phyloP scores from a whole-genome alignment of 2,113 vertebrate species.

The Heliornis fulica region DNA sequence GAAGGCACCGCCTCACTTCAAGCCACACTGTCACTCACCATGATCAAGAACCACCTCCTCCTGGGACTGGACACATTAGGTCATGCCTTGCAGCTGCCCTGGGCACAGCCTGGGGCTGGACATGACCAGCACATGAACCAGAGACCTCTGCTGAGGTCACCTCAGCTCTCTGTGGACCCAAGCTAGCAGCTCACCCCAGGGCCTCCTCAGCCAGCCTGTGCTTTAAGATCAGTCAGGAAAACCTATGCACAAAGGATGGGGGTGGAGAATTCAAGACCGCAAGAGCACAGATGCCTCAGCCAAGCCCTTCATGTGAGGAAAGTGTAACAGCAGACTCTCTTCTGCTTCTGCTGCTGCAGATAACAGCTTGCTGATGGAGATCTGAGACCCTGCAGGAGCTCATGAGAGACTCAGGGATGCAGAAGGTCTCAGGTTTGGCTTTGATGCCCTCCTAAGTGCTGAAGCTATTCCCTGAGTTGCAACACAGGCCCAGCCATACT shows the following conservation, averaged over 20 bases:
- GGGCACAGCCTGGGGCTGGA: neutral
- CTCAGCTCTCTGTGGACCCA: neutral
- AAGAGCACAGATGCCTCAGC: neutral
- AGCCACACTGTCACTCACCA: neutral
- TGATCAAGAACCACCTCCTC: accelerated
- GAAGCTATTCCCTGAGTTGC: neutral
- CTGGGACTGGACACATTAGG: neutral
- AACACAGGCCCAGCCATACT: neutral
- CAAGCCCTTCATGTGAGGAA: neutral
- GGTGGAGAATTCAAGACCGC: neutral
- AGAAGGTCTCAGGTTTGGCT: neutral
- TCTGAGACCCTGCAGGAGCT: neutral
- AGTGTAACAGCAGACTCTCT: neutral
- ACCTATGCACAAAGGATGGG: neutral
- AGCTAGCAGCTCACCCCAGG: neutral
- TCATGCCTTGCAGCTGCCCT: neutral
- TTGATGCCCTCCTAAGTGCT: neutral
- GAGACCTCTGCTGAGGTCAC: neutral
- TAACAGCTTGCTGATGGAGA: neutral
- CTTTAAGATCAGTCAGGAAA: neutral
- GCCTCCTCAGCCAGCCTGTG: neutral
- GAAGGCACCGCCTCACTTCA: neutral
- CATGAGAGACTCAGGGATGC: neutral
- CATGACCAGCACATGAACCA: neutral
- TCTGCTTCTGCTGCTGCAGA: neutral